Evolutionary conservation across 2,888 invertebrate species (phyloP), one percentile per base, ranked within the genome.

Genomic region (Rotaria sp.): DNA sequence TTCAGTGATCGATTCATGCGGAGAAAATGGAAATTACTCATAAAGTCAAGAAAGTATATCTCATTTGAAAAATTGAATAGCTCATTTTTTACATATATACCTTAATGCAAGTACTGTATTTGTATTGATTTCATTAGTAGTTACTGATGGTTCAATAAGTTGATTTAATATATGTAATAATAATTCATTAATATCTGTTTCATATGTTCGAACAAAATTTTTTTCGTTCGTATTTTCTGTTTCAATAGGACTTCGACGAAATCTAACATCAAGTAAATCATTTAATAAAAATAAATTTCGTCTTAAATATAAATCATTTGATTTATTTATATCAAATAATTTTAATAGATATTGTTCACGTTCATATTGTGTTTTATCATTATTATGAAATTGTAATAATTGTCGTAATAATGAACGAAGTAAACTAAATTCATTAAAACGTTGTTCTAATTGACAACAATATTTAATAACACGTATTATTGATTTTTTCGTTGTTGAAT

Each of bases 251-350:
- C 45, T 41, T 26, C 80, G 80, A 80, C 45, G 41, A 80, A 80
- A 80, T 45, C 45, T 41, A 2, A 80, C 80, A 80, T 80, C 80
- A 13, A 80, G 41, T 80, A 80, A 26, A 41, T 80, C 80, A n/a
- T 80, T 80, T 45, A 80, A 80, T n/a, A 80, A 80, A 45, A 80
- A 80, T 45, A 80, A 45, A 80, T 80, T 41, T 80, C 45, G 41
- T 80, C 80, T 24, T 45, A 80, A 45, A 45, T 45, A 45, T 45
- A n/a, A 7, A 80, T 80, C 80, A 80, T 45, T 26, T 18, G 80
- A 80, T 80, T 80, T 80, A 45, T 41, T 45, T 24, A 45, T 18
- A 45, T 80, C 80, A 35, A 80, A 80, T 45, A 80, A 80, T 26
- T 26, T 24, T 8, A 80, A 45, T 26, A 80, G 7, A 26, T 26